Percentiles rank a stretch among this genome's conserved stretches.
phyloP scores from a whole-genome alignment of 2,888 invertebrate species.

The Campoplex nolae region DNA sequence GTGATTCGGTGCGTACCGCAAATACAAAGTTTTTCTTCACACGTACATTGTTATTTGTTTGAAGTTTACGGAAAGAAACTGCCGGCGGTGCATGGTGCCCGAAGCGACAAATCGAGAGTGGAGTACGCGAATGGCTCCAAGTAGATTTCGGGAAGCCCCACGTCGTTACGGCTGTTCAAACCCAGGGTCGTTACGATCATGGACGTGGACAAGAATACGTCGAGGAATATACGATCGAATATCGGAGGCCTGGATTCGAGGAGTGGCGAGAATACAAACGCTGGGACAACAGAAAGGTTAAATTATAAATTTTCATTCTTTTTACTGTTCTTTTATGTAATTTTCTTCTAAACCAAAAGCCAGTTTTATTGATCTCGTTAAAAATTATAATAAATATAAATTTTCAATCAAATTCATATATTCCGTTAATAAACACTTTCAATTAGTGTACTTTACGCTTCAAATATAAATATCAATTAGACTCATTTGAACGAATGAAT shows the following conservation, averaged over 20 bases:
- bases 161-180: constrained; percentile 90
- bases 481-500: not conserved
- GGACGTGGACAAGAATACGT: constrained; percentile 91
- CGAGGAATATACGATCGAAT: constrained; percentile 90
- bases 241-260: constrained; percentile 87
- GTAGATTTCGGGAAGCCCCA: constrained; percentile 88
- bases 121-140: constrained; percentile 89
- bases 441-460: not conserved
- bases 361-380: not conserved
- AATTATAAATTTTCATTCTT: not conserved
- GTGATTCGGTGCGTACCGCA: not conserved
- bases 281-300: constrained; percentile 89
- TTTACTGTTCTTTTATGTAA: not conserved
- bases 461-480: not conserved
- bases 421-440: not conserved
- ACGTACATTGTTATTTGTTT: constrained; percentile 9
- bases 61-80: constrained; percentile 89
- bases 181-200: constrained; percentile 91
- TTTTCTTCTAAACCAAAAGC: not conserved
- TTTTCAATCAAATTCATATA: not conserved
- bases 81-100: constrained; percentile 93
- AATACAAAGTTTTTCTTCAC: not conserved
- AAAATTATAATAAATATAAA: not conserved
- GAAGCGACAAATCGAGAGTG: constrained; percentile 87
- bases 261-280: constrained; percentile 89